These are phyloP conservation scores for Malurus splendens DNA, from an alignment of 2,797 vertebrate genomes.

Conservation along the genomic window DNA sequence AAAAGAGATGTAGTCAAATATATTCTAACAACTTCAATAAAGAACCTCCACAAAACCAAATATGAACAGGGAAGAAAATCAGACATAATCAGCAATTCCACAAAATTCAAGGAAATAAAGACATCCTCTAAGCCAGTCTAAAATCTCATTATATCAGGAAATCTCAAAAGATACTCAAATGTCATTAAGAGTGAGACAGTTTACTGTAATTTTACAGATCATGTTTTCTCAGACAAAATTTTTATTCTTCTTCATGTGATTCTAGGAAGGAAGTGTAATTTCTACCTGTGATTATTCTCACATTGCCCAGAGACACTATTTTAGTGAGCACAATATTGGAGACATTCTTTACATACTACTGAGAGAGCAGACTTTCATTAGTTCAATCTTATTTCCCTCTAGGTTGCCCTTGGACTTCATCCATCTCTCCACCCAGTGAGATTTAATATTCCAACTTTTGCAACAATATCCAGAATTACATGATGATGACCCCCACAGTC, in stretches of 20 bases:
- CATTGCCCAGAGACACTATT: constrained; percentile 5
- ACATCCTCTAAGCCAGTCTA: not conserved
- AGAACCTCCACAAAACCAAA: not conserved
- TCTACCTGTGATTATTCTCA: not conserved
- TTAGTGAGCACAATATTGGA: constrained; percentile 9
- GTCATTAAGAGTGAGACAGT: not conserved
- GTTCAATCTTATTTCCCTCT: constrained; percentile 36
- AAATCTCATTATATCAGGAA: not conserved
- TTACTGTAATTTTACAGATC: not conserved
- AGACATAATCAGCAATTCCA: not conserved
- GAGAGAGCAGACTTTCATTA: constrained; percentile 44
- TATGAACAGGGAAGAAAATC: not conserved
- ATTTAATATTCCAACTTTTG: constrained; percentile 36
- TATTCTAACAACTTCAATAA: not conserved
- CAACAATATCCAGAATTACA: constrained; percentile 3
- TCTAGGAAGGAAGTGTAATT: constrained; percentile 9
- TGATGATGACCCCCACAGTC: not conserved
- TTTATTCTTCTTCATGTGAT: not conserved
- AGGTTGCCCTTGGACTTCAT: not conserved
- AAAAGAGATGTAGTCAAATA: not conserved
- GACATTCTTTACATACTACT: constrained; percentile 45
- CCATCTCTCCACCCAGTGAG: not conserved
- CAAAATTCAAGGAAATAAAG: constrained; percentile 1
- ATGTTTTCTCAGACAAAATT: not conserved
- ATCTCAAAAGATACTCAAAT: not conserved